Conservation (phyloP, 1,140 invertebrate genomes). For the Diabrotica virgifera region DNA sequence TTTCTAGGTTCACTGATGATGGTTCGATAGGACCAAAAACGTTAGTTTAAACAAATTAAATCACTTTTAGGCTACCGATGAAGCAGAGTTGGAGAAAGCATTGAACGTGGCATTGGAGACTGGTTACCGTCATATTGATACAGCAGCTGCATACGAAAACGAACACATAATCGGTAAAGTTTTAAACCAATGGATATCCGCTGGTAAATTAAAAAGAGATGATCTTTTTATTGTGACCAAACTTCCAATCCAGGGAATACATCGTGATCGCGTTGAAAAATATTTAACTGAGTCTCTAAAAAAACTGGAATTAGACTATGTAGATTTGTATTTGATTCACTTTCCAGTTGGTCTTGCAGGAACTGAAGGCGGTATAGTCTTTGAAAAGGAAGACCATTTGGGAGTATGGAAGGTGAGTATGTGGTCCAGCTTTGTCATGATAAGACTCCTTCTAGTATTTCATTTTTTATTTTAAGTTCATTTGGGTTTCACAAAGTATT, state of each 20-base stretch:
- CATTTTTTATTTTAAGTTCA: too few species aligned
- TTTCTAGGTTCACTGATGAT: too few species aligned
- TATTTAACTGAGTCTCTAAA: slow-evolving; percentile 65
- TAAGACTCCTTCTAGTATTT: too few species aligned
- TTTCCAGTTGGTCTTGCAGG: slow-evolving; percentile 66
- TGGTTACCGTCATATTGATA: slow-evolving; percentile 48
- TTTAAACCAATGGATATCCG: slow-evolving; percentile 68
- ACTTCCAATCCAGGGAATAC: slow-evolving; percentile 34
- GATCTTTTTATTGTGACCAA: slow-evolving; percentile 76
- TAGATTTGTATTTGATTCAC: slow-evolving; percentile 82
- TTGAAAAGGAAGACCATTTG: slow-evolving; percentile 55
- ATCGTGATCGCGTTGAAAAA: slow-evolving; percentile 52
- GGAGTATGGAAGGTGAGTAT: slow-evolving; percentile 65
- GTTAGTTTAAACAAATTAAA: too few species aligned
- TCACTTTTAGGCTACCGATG: slow-evolving; percentile 38
- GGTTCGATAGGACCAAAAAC: too few species aligned
- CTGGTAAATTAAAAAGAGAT: slow-evolving; percentile 65
- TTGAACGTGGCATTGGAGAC: slow-evolving; percentile 61
- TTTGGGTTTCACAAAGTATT: too few species aligned
- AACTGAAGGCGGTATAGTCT: slow-evolving; percentile 42
- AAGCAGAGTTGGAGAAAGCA: slow-evolving; percentile 64
- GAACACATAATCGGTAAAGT: slow-evolving; percentile 73
- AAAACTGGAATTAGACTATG: slow-evolving; percentile 69
- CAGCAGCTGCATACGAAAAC: slow-evolving; percentile 72
- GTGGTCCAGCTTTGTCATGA: too few species aligned